phyloP scores from a whole-genome alignment of 2,113 vertebrate species.

The Lagopus muta region DNA sequence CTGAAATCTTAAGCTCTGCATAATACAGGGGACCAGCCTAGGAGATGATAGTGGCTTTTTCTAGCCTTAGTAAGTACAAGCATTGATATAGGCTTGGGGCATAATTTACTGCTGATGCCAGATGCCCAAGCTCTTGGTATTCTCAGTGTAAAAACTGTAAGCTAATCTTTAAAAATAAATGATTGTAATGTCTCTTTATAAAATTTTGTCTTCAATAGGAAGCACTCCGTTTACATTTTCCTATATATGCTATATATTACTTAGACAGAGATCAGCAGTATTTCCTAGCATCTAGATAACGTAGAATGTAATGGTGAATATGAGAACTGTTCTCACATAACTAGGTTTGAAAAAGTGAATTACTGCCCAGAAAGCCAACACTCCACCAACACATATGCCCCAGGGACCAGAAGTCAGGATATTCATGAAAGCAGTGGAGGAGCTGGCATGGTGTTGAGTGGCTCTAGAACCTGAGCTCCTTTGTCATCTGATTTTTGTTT shows the following conservation, averaged over 20 bases:
- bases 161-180: not conserved
- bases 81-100: not conserved
- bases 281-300: not conserved
- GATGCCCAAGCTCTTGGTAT: not conserved
- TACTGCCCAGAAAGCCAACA: not conserved
- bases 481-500: rapidly evolving
- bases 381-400: not conserved
- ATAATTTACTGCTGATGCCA: not conserved
- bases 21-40: not conserved
- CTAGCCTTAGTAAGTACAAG: not conserved
- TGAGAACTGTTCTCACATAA: not conserved
- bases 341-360: not conserved
- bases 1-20: not conserved
- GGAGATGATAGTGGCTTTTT: not conserved
- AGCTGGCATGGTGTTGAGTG: rapidly evolving
- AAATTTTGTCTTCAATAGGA: not conserved
- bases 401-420: not conserved
- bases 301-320: not conserved
- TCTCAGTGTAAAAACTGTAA: not conserved
- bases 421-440: not conserved
- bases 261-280: not conserved
- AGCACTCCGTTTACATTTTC: not conserved
- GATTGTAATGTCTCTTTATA: not conserved
- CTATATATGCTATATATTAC: not conserved
- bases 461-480: not conserved